Evolutionary conservation across 2,888 invertebrate genomes (phyloP), one percentile per base, ranked within the genome.

Genomic region (Muschampia plurimacula): DNA sequence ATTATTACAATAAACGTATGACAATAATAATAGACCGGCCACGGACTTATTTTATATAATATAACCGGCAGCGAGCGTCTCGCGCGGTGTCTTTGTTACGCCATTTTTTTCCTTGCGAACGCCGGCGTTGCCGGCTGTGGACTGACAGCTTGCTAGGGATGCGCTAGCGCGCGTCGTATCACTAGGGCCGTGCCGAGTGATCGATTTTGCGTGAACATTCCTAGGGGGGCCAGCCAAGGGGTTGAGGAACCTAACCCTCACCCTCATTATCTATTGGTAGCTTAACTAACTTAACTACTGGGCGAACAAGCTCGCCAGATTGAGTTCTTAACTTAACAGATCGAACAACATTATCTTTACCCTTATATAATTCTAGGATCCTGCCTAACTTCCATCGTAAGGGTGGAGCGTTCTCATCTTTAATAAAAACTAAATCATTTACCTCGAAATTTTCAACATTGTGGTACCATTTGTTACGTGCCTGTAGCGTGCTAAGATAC

Each of bases 401-500:
- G 5, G 65, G 69, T 10, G 65, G 49, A 9, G 60, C 36, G 22
- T 44, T 69, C 3, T 15, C 66, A 39, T 66, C 66, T 4, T 36
- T 52, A 8, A 66, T 66, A 1, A 66, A 44, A 9, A 15, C 57
- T n/a, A 65, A 44, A 63, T 70, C 65, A 4, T 63, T 22, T n/a
- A 70, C 41, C 22, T 70, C 41, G 15, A 70, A 52, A 64, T 64
- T 70, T n/a, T 32, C 28, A 41, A 39, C 39, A 5, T 63, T 41
- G 2, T 57, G 39, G 41, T 63, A 55, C 69, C 69, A 70, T 64
- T 70, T 70, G 10, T 63, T 41, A 9, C 64, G 36, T 4, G 41
- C 41, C 55, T 70, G 69, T 13, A 70, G 39, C 39, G 69, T 22
- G 13, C 39, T 70, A 55, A 70, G 39, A 70, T 70, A 70, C 52